Percentiles rank a stretch among this genome's conserved stretches.
These are phyloP conservation scores for Drosophila neocordata DNA, from an alignment of 1,140 invertebrate genomes.

Conservation along the genomic window DNA sequence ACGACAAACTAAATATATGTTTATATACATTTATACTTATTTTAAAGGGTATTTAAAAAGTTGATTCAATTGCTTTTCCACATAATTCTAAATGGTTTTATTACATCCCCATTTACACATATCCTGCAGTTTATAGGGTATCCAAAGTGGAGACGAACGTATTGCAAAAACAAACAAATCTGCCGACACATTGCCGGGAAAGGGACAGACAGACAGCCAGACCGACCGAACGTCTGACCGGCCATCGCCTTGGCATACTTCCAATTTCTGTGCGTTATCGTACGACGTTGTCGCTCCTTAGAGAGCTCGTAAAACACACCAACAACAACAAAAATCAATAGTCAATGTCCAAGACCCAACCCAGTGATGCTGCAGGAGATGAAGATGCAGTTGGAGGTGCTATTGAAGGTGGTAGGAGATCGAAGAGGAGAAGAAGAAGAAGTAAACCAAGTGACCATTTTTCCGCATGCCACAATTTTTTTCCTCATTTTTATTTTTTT, in stretches of 20 bases:
- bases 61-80: not conserved
- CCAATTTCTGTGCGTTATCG: slow-evolving; percentile 55
- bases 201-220: not conserved
- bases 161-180: slow-evolving; percentile 66
- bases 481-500: not conserved
- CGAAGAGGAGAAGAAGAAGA: not conserved
- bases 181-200: slow-evolving; percentile 44
- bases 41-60: too few species aligned
- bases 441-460: slow-evolving; percentile 42
- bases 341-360: slow-evolving; percentile 39
- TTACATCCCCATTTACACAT: not conserved
- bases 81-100: not conserved
- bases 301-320: slow-evolving; percentile 47
- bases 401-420: too few species aligned
- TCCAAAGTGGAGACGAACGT: slow-evolving; percentile 24
- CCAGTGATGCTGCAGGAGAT: slow-evolving; percentile 10
- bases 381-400: slow-evolving; percentile 42
- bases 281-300: slow-evolving; percentile 28
- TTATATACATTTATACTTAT: too few species aligned
- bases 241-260: slow-evolving; percentile 55
- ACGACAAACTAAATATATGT: too few species aligned
- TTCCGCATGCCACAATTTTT: slow-evolving; percentile 32
- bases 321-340: slow-evolving; percentile 46
- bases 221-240: slow-evolving; percentile 29
- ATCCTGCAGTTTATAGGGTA: not conserved